Conservation (phyloP, 2,888 invertebrate species). For the Cordylochernes scorpioides region DNA sequence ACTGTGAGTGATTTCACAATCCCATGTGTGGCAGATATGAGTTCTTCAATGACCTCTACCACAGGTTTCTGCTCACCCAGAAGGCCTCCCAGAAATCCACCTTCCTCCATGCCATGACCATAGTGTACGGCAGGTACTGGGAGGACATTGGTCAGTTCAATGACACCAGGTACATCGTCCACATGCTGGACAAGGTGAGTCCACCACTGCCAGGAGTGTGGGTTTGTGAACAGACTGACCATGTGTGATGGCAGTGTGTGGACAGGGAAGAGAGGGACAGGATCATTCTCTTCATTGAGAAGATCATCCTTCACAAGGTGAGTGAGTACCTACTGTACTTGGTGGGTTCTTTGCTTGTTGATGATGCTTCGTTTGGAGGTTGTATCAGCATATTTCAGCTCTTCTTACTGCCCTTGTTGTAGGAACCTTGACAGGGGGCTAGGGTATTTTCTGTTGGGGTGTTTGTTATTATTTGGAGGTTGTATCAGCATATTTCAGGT, state of each 20-base stretch:
- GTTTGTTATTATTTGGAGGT: no score
- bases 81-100: slow-evolving; percentile 87
- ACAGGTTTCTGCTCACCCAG: slow-evolving; percentile 66
- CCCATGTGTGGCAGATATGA: slow-evolving; percentile 43
- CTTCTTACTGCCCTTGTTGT: no score
- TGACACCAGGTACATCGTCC: slow-evolving; percentile 80
- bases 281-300: slow-evolving; percentile 63
- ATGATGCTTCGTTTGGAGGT: no score
- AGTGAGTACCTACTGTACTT: no score
- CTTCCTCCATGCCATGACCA: slow-evolving; percentile 89
- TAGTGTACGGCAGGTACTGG: slow-evolving; percentile 84
- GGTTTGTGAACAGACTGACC: slow-evolving; percentile 4
- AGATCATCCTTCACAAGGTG: slow-evolving; percentile 57
- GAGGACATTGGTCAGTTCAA: slow-evolving; percentile 90
- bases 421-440: no score
- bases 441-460: no score
- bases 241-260: slow-evolving; percentile 35
- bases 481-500: no score
- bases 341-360: no score
- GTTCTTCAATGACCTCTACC: slow-evolving; percentile 95
- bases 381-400: no score
- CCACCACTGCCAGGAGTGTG: no score
- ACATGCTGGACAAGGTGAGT: slow-evolving; percentile 68
- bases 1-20: no score
- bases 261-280: slow-evolving; percentile 75